These are phyloP conservation scores for Myotis davidii DNA, from an alignment of 2,113 vertebrate genomes.

Conservation along the genomic window DNA sequence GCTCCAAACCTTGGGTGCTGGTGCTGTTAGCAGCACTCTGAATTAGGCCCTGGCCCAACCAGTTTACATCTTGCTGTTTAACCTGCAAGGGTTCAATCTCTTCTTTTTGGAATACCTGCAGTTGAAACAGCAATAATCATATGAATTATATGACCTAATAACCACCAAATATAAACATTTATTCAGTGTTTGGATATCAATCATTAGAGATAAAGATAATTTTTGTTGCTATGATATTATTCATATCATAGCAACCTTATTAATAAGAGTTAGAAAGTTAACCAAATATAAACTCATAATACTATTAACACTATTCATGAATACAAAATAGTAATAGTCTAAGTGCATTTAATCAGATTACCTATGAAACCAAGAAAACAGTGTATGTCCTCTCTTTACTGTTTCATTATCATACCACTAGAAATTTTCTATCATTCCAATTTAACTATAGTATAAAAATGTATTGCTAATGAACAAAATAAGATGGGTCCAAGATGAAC, in stretches of 20 bases:
- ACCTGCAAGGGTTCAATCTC: slow-evolving; percentile 94
- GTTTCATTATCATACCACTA: neutral
- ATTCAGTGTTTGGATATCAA: neutral
- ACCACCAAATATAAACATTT: neutral
- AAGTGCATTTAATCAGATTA: neutral
- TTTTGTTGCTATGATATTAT: neutral
- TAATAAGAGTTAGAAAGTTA: neutral
- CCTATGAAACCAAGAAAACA: neutral
- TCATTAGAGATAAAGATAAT: slow-evolving; percentile 42
- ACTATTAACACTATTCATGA: neutral
- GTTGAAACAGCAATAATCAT: slow-evolving; percentile 59
- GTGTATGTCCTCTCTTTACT: neutral
- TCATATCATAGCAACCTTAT: neutral
- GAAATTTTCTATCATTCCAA: neutral
- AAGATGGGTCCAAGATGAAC: neutral
- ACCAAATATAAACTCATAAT: neutral
- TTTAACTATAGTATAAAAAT: neutral
- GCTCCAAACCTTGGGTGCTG: slow-evolving; percentile 91
- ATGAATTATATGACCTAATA: slow-evolving; percentile 27
- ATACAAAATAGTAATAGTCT: neutral
- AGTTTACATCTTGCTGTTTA: slow-evolving; percentile 94
- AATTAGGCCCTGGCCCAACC: slow-evolving; percentile 94
- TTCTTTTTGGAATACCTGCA: slow-evolving; percentile 96
- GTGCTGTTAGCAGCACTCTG: slow-evolving; percentile 94
- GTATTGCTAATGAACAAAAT: neutral